Evolutionary conservation across 2,113 vertebrate species (phyloP), one percentile per base, ranked within the genome.

Genomic region (Spizaetus ornatus): DNA sequence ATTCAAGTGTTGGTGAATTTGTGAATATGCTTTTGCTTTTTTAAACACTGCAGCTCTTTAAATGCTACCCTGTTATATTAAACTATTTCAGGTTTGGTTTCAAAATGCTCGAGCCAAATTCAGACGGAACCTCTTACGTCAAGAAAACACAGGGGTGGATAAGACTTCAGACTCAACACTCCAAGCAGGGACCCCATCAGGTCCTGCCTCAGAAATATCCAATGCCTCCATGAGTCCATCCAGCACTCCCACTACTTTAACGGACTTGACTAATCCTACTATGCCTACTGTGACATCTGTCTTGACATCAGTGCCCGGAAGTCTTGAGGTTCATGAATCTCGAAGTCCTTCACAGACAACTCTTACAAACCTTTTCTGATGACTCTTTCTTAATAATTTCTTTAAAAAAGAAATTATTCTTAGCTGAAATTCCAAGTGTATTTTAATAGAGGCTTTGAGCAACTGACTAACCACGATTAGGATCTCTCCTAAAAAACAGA

Each of bases 361-460:
- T 59, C 98, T 99, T 88, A 99, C 99, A 90, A 99, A 99, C 95
- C 99, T 99, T 98, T 99, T 99, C 99, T 99, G 99, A 99, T 99
- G 98, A 98, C 97, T 98, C 91, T 95, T 55, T 88, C 96, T 95
- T 95, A 88, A 97, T 96, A 93, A 98, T 98, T 98, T 98, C 98
- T 98, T 98, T 98, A 98, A 98, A 96, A 98, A 98, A 98, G 98
- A 98, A 98, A 98, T 98, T 98, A 98, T 98, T 98, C 98, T 98
- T 98, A 97, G 98, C 98, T 98, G 98, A 98, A 97, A 98, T 99
- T 98, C 97, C 98, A 98, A 99, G 99, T 98, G 98, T 98, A 98
- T 99, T 98, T 98, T 98, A 98, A 98, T 99, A 99, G 98, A 99
- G 98, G 98, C 97, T 99, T 99, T 98, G 98, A 98, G 97, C 98